Base-by-base conservation (phyloP, 2,888 invertebrate genomes). In the Monoplex corrugatus region DNA sequence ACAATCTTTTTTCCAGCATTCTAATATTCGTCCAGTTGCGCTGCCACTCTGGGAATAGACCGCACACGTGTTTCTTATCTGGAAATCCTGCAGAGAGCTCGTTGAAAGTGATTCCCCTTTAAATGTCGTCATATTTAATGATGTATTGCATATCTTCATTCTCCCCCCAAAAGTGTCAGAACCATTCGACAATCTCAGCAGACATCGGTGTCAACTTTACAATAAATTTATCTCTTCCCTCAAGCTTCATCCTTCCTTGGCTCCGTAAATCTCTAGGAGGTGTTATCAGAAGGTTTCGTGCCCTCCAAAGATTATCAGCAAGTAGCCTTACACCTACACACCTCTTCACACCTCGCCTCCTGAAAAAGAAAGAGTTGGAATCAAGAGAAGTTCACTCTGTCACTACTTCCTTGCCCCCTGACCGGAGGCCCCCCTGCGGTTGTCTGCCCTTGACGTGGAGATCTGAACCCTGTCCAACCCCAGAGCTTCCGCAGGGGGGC, bases 341-440 rank as follows among this genome's bases (percentile, higher is more conserved):
- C 84, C 35, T 50, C 32, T 50, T 84, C 84, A 84, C 84, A 84
- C 84, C 84, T 84, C 50, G 32, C 35, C n/a, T n/a, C 10, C 72
- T 35, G n/a, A n/a, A n/a, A 38, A 10, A 3, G n/a, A 28, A 68
- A 68, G 68, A 68, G 78, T 78, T n/a, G n/a, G 38, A 23, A 78
- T 78, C 78, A 78, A 38, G 78, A 38, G 78, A 8, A 78, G 78
- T 38, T 78, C 78, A 78, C 78, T 78, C 78, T 8, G 68, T n/a
- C 68, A 68, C 68, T 10, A 23, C n/a, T 68, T 68, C 68, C 10
- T 78, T 38, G 35, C 78, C 38, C n/a, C 78, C 8, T 28, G 83
- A 83, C 44, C 28, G 83, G 28, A 32, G 43, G 86, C 35, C 86
- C 86, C 19, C 86, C 86, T 43, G 43, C 57, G 16, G 86, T n/a